phyloP scores from a whole-genome alignment of 1,140 invertebrate genomes.

The Hycleus cichorii region DNA sequence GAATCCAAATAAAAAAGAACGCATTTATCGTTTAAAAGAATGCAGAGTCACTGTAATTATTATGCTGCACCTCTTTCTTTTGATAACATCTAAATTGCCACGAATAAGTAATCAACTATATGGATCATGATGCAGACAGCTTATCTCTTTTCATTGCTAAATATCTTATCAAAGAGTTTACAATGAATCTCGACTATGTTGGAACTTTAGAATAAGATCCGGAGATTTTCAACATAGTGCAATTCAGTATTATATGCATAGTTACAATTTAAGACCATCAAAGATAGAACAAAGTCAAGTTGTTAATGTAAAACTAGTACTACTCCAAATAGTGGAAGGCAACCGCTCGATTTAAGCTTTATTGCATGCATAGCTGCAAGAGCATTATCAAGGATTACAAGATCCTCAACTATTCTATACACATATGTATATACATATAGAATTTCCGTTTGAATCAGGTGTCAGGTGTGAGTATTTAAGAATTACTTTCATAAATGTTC shows the following conservation, averaged over 20 bases:
- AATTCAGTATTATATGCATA: no score
- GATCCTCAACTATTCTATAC: constrained; percentile 19
- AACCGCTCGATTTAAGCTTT: constrained; percentile 16
- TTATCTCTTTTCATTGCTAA: no score
- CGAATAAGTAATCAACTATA: constrained; percentile 18
- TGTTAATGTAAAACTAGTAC: no score
- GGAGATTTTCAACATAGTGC: no score
- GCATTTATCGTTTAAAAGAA: background rate
- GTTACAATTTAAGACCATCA: no score
- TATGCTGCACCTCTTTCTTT: constrained; percentile 20
- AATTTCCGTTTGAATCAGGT: constrained; percentile 1
- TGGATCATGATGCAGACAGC: background rate
- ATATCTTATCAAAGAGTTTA: no score
- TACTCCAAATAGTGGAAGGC: no score
- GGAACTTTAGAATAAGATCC: no score
- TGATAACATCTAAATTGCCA: constrained; percentile 16
- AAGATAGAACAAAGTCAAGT: no score
- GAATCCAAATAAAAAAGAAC: background rate
- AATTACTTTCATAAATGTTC: no score
- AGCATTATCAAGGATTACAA: constrained; percentile 21
- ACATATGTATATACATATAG: background rate
- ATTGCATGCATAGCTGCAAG: constrained; percentile 19
- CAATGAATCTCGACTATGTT: no score
- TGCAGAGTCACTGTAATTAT: constrained; percentile 21
- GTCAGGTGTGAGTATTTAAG: no score